Base-by-base conservation (phyloP, 2,797 vertebrate species). In the Xyrichtys novacula region DNA sequence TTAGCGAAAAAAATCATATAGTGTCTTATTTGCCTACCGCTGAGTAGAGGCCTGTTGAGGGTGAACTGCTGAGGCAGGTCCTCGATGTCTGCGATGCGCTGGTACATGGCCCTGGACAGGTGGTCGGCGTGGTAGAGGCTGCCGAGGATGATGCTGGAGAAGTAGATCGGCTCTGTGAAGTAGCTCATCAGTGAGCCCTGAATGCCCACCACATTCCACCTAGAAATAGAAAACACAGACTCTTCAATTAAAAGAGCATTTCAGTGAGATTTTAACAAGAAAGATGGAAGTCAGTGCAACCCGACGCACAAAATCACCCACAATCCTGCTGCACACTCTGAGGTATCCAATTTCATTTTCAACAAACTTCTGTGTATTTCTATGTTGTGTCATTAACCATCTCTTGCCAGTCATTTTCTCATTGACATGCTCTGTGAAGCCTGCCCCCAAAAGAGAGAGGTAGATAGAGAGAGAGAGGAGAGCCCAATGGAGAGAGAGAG, bases 111-210 rank as follows among this genome's bases (percentile, higher is more conserved):
- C 73, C 97, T 93, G 84, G 96, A 98, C 63, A 98, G 96, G 91
- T 98, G 97, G 92, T 98, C 97, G 10, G 95, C 96, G 20, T 98
- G 97, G 93, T 98, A 98, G 46, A 98, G 94, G 88, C 96, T 98
- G 82, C 97, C 97, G 79, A 98, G 90, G 92, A 98, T 97, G 93
- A 98, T 96, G 94, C 97, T 98, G 75, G 96, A 97, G 93, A 98
- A 96, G 94, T 98, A 98, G 88, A 98, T 93, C 17, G 97, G 97
- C 89, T 98, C 96, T 44, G 96, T 92, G 79, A 98, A 97, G 87
- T 97, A 95, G 93, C 96, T 98, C 93, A 98, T 96, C 88, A 98
- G 90, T 19, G 97, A 95, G 74, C 97, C 97, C 93, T 98, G 97
- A 88, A 98, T 92, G 77, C 97, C 97, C 88, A 98, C 94, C 88